Percentiles rank a stretch among this genome's conserved stretches.
Conservation (phyloP, 2,888 invertebrate species). For the Thera britannica region DNA sequence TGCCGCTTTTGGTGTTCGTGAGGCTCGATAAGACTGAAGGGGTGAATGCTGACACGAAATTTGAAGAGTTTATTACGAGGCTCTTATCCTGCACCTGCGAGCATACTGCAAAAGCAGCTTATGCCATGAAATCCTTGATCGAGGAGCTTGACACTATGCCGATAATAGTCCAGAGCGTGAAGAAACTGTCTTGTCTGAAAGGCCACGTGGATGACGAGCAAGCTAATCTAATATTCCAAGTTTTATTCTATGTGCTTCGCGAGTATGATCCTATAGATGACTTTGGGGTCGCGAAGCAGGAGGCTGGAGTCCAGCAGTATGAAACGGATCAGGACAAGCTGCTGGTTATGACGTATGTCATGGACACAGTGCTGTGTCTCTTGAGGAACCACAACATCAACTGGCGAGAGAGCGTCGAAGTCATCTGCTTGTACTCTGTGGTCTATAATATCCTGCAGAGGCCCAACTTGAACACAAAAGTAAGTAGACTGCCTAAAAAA, state of each 20-base stretch:
- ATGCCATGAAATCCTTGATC: slow-evolving; percentile 83
- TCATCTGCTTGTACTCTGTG: slow-evolving; percentile 85
- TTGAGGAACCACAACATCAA: slow-evolving; percentile 89
- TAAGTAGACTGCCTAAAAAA: slow-evolving; percentile 42
- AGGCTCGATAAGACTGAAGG: slow-evolving; percentile 48
- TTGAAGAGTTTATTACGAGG: slow-evolving; percentile 86
- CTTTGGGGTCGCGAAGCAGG: slow-evolving; percentile 49
- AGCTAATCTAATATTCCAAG: slow-evolving; percentile 87
- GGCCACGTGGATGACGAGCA: slow-evolving; percentile 85
- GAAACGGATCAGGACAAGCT: slow-evolving; percentile 65
- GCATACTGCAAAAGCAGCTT: slow-evolving; percentile 86
- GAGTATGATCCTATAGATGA: slow-evolving; percentile 74
- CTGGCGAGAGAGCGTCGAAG: slow-evolving; percentile 92
- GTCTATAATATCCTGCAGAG: slow-evolving; percentile 70
- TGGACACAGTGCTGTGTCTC: slow-evolving; percentile 87
- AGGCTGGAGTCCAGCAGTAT: slow-evolving; percentile 44
- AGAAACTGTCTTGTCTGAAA: slow-evolving; percentile 84
- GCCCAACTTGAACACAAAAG: slow-evolving; percentile 71
- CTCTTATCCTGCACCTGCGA: slow-evolving; percentile 86
- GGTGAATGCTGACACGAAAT: slow-evolving; percentile 71
- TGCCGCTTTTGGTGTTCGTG: slow-evolving; percentile 84
- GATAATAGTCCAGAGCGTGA: slow-evolving; percentile 80
- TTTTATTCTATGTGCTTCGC: slow-evolving; percentile 85
- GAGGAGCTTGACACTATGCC: slow-evolving; percentile 71
- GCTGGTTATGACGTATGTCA: slow-evolving; percentile 85